Evolutionary conservation across 1,140 invertebrate genomes (phyloP).

Genomic region (Diplogasteroides magnus): DNA sequence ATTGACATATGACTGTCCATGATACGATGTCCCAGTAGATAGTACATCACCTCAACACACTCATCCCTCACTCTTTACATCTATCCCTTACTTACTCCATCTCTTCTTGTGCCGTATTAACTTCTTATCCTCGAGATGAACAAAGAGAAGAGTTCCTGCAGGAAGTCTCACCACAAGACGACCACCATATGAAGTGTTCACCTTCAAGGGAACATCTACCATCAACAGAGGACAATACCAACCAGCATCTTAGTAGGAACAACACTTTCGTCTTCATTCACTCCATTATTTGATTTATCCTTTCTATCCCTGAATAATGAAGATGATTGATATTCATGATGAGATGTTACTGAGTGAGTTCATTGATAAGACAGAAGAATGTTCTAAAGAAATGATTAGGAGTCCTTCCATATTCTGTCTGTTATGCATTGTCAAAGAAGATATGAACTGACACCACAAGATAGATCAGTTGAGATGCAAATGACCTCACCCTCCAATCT

Average conservation of each 20-base stretch:
- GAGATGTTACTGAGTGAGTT: slow-evolving; percentile 68
- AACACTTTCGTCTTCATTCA: slow-evolving; percentile 31
- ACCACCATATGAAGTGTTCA: slow-evolving; percentile 59
- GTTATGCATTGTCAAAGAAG: slow-evolving; percentile 96
- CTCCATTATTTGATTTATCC: no score
- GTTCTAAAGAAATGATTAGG: slow-evolving; percentile 91
- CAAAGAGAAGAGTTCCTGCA: slow-evolving; percentile 57
- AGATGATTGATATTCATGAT: slow-evolving; percentile 1
- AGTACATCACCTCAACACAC: slow-evolving; percentile 64
- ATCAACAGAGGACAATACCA: no score
- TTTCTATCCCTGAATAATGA: no score
- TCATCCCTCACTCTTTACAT: no score
- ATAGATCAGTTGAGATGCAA: slow-evolving; percentile 11
- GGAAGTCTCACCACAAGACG: slow-evolving; percentile 57
- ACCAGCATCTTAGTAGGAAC: no score
- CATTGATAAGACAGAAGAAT: slow-evolving; percentile 83
- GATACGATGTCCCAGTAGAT: slow-evolving; percentile 62
- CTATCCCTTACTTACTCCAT: slow-evolving; percentile 59
- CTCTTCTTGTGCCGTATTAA: slow-evolving; percentile 59
- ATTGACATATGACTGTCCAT: slow-evolving; percentile 56
- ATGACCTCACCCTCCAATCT: slow-evolving; percentile 39
- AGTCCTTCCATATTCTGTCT: slow-evolving; percentile 66
- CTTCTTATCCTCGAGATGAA: slow-evolving; percentile 59
- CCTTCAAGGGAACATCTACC: slow-evolving; percentile 52
- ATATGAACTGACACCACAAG: slow-evolving; percentile 74